Percentiles rank a stretch among this genome's conserved stretches.
Conservation (phyloP, 2,888 invertebrate species). For the Dysmachus trigonus region DNA sequence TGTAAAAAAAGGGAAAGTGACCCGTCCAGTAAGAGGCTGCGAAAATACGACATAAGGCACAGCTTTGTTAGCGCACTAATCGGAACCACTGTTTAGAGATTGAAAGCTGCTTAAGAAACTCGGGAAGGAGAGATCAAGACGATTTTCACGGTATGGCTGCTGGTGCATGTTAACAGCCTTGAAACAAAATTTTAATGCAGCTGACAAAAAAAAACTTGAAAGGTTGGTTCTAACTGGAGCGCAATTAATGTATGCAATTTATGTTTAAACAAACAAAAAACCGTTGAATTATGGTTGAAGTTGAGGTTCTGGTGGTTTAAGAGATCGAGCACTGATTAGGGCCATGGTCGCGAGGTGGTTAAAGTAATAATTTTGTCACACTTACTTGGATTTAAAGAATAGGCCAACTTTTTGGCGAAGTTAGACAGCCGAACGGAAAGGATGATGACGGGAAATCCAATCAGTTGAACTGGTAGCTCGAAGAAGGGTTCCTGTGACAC, state of each 20-base stretch:
- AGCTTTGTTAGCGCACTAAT: background rate
- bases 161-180: background rate
- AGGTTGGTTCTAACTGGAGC: background rate
- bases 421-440: slow-evolving; percentile 80
- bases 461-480: slow-evolving; percentile 83
- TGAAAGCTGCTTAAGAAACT: background rate
- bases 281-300: background rate
- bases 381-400: slow-evolving; percentile 84
- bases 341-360: slow-evolving; percentile 4
- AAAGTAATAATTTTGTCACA: slow-evolving; percentile 47
- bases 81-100: background rate
- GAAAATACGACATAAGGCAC: background rate
- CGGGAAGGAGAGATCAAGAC: background rate
- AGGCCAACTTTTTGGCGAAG: slow-evolving; percentile 83
- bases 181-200: background rate
- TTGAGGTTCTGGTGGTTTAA: background rate
- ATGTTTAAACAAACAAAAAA: background rate
- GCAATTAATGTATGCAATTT: background rate
- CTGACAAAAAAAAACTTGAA: background rate
- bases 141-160: background rate
- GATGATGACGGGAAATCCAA: slow-evolving; percentile 85
- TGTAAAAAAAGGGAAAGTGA: slow-evolving; percentile 24
- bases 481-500: slow-evolving; percentile 68
- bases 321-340: background rate
- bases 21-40: background rate